Evolutionary conservation across 1,140 invertebrate genomes (phyloP), one percentile per base, ranked within the genome.

Genomic region (Odontomachus brunneus): DNA sequence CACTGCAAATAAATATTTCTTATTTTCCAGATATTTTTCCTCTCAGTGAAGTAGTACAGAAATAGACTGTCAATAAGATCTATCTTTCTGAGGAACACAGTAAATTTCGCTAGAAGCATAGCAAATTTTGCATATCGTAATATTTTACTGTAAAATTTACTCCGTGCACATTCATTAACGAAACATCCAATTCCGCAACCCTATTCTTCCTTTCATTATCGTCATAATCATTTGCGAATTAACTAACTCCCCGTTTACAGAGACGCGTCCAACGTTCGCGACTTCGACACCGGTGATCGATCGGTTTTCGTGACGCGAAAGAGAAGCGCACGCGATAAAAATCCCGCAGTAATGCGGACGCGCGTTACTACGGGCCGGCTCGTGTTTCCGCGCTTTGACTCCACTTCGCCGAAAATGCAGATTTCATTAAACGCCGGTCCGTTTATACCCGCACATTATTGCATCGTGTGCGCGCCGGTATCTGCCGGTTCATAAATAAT

Each of bases 391-490:
- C 38, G 29, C 78, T 87, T 84, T 66, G 55, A 87, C 67, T 73
- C 33, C 29, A 55, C 51, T 57, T 44, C 17, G 12, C 29, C 73
- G 26, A 87, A 84, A 88, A 88, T 88, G 69, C 85, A 88, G 83
- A 88, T 88, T 84, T 87, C 69, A 87, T 88, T 88, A 88, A 87
- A 84, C 69, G 26, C 53, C 29, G 24, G 7, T 12, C 24, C 57
- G 69, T 66, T 71, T 74, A 84, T 87, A 72, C 60, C 49, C 63
- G 82, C 69, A 84, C 74, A 75, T 87, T 88, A 88, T 84, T 74
- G 74, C 44, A 38, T 22, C 19, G 38, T 38, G 38, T 44, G 9
- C 15, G 51, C 63, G 49, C 69, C 12, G 22, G 53, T 49, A 33
- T 53, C 15, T 17, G 55, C 33, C 49, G 69, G 51, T 81, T 84